Base-by-base conservation (phyloP, 2,888 invertebrate species). In the Uloborus plumipes region DNA sequence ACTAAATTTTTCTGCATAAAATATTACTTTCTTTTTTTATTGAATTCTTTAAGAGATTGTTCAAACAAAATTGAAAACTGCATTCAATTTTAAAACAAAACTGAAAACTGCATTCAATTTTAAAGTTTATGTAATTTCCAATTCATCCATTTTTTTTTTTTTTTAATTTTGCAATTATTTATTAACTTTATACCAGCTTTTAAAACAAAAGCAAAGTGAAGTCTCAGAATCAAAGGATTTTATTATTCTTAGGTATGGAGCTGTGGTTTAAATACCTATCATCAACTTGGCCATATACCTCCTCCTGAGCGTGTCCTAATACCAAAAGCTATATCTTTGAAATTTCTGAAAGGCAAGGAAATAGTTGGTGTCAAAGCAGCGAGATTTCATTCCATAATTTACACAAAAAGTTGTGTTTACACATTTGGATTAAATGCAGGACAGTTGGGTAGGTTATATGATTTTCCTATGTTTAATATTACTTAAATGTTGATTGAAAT, bases 341-440 rank as follows among this genome's bases (percentile, higher is more conserved):
- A 80, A 85, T 85, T 69, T 70, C 84, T 88, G 62, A 89, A 88
- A 86, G 87, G 88, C 9, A 86, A 87, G 58, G 71, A 77, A 2
- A 86, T 91, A 15, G 84, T 86, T 53, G 90, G 93, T 0, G 91
- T 95, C 0, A 91, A 92, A 86, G 93, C 94, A 9, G 93, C 92
- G 1, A 91, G 93, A 14, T 92, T 91, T 84, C 95, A 96, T 89
- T 93, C 94, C 0, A 92, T 94, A 0, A 84, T 90, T 91, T 93
- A 92, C 91, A 92, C 88, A 81, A 89, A 0, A 88, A 87, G 91
- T 47, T 91, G 91, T 0, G 89, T 95, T 0, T 95, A 92, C 88
- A 93, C 94, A 0, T 96, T 94, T 93, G 96, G 96, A 1, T 90
- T 92, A 3, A 95, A 96, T 90, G 91, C 92, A 71, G 96, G 96